Base-by-base conservation (phyloP, 2,113 vertebrate genomes). In the Salvelinus alpinus region DNA sequence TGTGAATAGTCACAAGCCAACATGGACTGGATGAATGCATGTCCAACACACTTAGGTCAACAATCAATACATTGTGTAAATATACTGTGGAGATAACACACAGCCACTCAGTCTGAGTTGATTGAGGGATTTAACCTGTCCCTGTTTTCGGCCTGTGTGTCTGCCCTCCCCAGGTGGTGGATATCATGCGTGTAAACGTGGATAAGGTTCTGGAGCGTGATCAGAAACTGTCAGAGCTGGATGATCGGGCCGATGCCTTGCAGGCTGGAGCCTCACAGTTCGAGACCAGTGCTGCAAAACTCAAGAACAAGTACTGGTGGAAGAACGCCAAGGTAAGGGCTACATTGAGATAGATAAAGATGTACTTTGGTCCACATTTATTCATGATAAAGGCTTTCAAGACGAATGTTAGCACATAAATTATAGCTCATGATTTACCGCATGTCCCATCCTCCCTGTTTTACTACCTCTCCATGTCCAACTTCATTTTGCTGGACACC, bases 141-240 rank as follows among this genome's bases (percentile, higher is more conserved):
- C 24, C 24, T 38, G 47, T 57, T 11, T 70, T 22, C 18, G 25
- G 51, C 54, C 9, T 22, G 11, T 0, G 20, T 83, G 31, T 84
- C 8, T 38, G 8, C 38, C 16, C 13, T 70, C 70, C 44, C 9
- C 80, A 86, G 98, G 98, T 99, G 78, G 97, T 99, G 88, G 98
- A 98, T 84, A 99, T 99, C 89, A 99, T 99, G 98, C 91, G 97
- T 70, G 97, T 99, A 88, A 99, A 99, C 0, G 98, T 99, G 90
- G 97, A 99, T 80, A 98, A 98, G 89, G 98, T 99, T 0, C 77
- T 99, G 91, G 98, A 99, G 84, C 92, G 98, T 80, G 98, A 99
- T 64, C 96, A 99, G 93, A 99, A 99, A 91, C 95, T 99, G 48
- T 96, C 97, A 0, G 97, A 99, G 83, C 76, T 6, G 95, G 98